phyloP scores from a whole-genome alignment of 2,113 vertebrate species.

The Hiodon alosoides region DNA sequence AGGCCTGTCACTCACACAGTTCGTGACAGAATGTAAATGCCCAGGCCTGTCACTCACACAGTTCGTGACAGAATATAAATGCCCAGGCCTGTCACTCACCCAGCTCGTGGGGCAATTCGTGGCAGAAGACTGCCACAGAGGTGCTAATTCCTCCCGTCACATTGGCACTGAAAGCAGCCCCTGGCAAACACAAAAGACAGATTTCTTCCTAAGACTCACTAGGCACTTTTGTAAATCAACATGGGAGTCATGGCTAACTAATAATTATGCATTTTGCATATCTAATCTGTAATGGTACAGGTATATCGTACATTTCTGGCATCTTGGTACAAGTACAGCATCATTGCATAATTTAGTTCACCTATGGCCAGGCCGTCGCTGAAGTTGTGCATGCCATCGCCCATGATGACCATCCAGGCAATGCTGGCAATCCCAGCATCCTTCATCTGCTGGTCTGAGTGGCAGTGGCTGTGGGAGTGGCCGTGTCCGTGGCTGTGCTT shows the following conservation, averaged over 20 bases:
- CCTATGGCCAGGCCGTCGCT: constrained; percentile 96
- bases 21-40: too few relatives aligned
- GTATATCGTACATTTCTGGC: too few relatives aligned
- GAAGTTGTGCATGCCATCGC: constrained; percentile 98
- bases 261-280: too few relatives aligned
- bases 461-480: constrained; percentile 87
- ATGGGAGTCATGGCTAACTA: too few relatives aligned
- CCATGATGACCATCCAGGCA: constrained; percentile 99
- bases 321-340: too few relatives aligned
- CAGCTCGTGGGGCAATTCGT: constrained; percentile 94
- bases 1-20: too few relatives aligned
- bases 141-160: constrained; percentile 94
- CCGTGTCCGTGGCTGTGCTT: constrained; percentile 58
- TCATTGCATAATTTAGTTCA: too few relatives aligned
- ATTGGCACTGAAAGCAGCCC: constrained; percentile 92
- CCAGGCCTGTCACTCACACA: too few relatives aligned
- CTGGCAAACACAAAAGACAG: constrained; percentile 47
- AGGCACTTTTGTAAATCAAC: too few relatives aligned
- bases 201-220: too few relatives aligned
- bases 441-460: constrained; percentile 92
- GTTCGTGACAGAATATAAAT: too few relatives aligned
- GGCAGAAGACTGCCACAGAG: constrained; percentile 96
- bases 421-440: constrained; percentile 93
- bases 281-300: too few relatives aligned
- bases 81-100: constrained; percentile 61